Evolutionary conservation across 2,113 vertebrate species (phyloP), one percentile per base, ranked within the genome.

Genomic region (Phyllostomus discolor): DNA sequence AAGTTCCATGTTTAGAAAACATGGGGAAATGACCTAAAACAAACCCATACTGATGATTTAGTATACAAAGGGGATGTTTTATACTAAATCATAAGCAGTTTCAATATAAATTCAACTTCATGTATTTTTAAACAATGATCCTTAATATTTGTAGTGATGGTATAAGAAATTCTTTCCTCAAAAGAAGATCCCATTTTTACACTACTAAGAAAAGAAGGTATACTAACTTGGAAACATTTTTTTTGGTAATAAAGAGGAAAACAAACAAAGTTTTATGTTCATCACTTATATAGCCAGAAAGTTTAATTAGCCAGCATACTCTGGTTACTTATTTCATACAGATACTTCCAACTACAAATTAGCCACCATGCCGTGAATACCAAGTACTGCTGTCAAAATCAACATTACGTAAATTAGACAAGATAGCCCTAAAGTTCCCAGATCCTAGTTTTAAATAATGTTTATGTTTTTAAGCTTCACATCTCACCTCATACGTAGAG

Each of bases 1-100:
- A 95, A 97, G 82, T 78, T 82, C 26, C 76, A 10, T 52, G 67
- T 79, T 96, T 90, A 75, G 48, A 93, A 88, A 81, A 84, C 73
- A 73, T 50, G 2, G 33, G 26, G 7, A 83, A 91, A 79, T 64
- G 35, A 81, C 57, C 69, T 80, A 83, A 95, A 96, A 91, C 24
- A 95, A 94, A 79, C 33, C 35, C 26, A 28, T n/a, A 64, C 17
- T 89, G 79, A 82, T 73, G 48, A 90, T 26, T 94, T 86, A 46
- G 33, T 70, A 83, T 52, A 5, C 54, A 78, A 89, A 92, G 35
- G 62, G 19, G 15, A 38, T 4, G 59, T 54, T 82, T 93, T 83
- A 8, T 57, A 57, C 54, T 57, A 20, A 20, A 57, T 57, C 54
- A 57, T 22, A 5, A 83, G 15, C 26, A 22, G 3, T 62, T 79